Base-by-base conservation (phyloP, 2,797 vertebrate species). In the Chloroceryle inda region DNA sequence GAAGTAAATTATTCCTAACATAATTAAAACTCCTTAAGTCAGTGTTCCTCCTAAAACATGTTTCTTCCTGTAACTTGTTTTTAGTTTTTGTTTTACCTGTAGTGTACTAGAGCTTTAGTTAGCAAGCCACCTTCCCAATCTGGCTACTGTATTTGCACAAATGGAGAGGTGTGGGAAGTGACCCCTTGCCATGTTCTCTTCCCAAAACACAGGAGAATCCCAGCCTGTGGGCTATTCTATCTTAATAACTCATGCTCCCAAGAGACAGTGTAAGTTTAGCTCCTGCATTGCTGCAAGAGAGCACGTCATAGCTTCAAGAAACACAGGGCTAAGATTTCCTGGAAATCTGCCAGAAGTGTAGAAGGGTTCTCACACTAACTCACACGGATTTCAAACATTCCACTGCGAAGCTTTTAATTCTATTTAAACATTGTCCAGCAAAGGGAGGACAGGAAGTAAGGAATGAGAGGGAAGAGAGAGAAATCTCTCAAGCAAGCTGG, bases 281-380 rank as follows among this genome's bases (percentile, higher is more conserved):
- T 93, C 87, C 63, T 59, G n/a, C 0, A 0, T 4, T 85, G 40
- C 4, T 67, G 61, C 27, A 89, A 89, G 40, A 71, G 63, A 96
- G 44, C 26, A 67, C 3, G 2, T 35, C 75, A 63, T 2, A 52
- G 52, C 52, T 73, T 73, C 27, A 59, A 87, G 71, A 90, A 91
- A 89, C 29, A 85, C 9, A 49, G 37, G 6, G n/a, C 33, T 81
- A 66, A 76, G 19, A 49, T 71, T 87, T 74, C 55, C 81, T 92
- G 74, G 93, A 85, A 52, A 82, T 52, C 33, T 94, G 84, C 94
- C 90, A 93, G 35, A 90, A 92, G 50, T 1, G 4, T 21, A 72
- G 71, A 92, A 81, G 16, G 16, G 47, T 89, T 96, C 91, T 91
- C 72, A 93, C 75, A 76, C 66, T 88, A 82, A 87, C 47, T 91